phyloP scores from a whole-genome alignment of 2,888 invertebrate genomes.

The Cetonia aurata region DNA sequence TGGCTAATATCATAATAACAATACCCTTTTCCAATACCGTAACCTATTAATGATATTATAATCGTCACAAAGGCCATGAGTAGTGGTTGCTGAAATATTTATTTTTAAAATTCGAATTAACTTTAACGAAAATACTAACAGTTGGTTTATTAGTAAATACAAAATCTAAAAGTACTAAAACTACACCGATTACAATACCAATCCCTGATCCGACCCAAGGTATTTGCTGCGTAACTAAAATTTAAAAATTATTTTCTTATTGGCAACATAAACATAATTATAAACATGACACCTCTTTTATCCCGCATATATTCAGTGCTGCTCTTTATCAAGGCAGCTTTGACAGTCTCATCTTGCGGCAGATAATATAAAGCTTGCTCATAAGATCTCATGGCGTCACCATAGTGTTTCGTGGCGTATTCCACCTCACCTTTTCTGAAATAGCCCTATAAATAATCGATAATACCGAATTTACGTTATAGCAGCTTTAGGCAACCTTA shows the following conservation, averaged over 20 bases:
- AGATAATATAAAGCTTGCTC: constrained; percentile 76
- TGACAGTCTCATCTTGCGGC: constrained; percentile 75
- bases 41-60: constrained; percentile 76
- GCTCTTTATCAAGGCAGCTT: constrained; percentile 73
- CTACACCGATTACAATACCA: constrained; percentile 78
- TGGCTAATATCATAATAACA: constrained; percentile 70
- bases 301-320: constrained; percentile 32
- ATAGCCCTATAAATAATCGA: constrained; percentile 71
- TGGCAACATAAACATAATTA: constrained; percentile 19
- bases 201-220: constrained; percentile 83
- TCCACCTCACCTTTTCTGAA: constrained; percentile 81
- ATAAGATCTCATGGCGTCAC: constrained; percentile 78
- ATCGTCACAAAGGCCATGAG: constrained; percentile 80
- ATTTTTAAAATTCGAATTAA: neutral
- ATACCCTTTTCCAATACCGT: constrained; percentile 73
- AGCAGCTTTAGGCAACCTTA: constrained; percentile 70
- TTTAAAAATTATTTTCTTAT: neutral
- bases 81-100: constrained; percentile 73
- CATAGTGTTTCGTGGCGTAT: constrained; percentile 75
- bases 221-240: constrained; percentile 75
- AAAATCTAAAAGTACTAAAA: constrained; percentile 78
- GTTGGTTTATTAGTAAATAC: constrained; percentile 75
- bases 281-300: constrained; percentile 25
- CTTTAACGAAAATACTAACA: constrained; percentile 67
- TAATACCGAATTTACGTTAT: constrained; percentile 15